Base-by-base conservation (phyloP, 2,113 vertebrate species). In the Megaptera novaeangliae region DNA sequence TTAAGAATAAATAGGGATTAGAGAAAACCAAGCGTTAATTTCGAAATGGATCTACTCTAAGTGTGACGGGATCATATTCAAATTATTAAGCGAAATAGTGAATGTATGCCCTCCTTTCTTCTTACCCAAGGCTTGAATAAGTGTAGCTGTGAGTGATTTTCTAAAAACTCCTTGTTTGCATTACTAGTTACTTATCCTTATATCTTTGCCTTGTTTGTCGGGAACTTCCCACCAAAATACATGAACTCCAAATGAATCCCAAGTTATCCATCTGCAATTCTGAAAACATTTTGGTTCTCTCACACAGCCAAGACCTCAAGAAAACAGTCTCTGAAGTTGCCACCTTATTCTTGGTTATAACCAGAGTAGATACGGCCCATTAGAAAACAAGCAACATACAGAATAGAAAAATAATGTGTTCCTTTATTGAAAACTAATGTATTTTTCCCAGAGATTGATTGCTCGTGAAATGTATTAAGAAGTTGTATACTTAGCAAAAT, bases 1-100 rank as follows among this genome's bases (percentile, higher is more conserved):
- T 93, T 64, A 96, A 97, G 94, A 97, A 86, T 88, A 97, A 97
- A 97, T 8, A 95, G 97, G 97, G 97, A 98, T 98, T 98, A 98
- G 90, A 97, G 94, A 96, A 98, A 98, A 83, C 46, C n/a, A 96
- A 97, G 92, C 89, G 96, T 98, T 98, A 85, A 63, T 74, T 83
- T 96, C 27, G 86, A 97, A 97, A 97, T 92, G 88, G 66, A 63
- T 66, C 41, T 84, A 31, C 92, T 96, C 69, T 96, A 96, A 95
- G 94, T 97, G 81, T 88, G 77, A 90, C 93, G 55, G 95, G 96
- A 96, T 98, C 95, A 96, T 71, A 66, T 5, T 69, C 3, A 39
- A 57, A 17, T 82, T 64, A 55, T 75, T 96, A 84, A 11, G 44
- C 96, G 88, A 96, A 97, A 69, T 18, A 31, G 64, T 69, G 44